Evolutionary conservation across 2,888 invertebrate genomes (phyloP), one percentile per base, ranked within the genome.

Genomic region (Dryocosmus kuriphilus): DNA sequence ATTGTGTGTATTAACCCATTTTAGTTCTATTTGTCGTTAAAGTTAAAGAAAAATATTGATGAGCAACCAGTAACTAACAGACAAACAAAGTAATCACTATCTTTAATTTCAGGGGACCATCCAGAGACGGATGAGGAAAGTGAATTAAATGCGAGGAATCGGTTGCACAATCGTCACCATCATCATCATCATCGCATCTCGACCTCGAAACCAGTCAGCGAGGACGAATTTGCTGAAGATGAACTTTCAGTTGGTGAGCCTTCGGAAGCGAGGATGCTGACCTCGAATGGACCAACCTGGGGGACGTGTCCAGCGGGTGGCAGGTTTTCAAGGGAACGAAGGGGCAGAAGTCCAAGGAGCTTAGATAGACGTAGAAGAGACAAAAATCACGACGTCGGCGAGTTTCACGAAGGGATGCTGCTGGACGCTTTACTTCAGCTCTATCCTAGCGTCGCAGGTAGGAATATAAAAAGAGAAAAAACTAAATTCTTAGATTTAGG

Each of bases 141-240:
- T 79, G 90, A 90, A 80, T 78, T 89, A 78, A 90, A 90, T 79
- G 87, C 88, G 32, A 83, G 87, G 35, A 90, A 89, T 82, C 88
- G 89, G 82, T 82, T 87, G 61, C 86, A 89, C 74, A 86, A 88
- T 84, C 89, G 86, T 62, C 86, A 86, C 61, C 87, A 89, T 82
- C 88, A 87, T 81, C 89, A 86, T 77, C 85, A 79, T 63, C 74
- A 89, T 91, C 79, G 91, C 88, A 78, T 91, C 87, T 85, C 87
- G 75, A 79, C 84, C 30, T 89, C 88, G 77, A 89, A 88, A 35
- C 93, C 93, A 2, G 95, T 94, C 16, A 96, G 96, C 88, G 97
- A 96, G 88, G 97, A 97, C 87, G 96, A 97, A 88, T 96, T 97
- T 88, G 96, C 96, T 73, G 97, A 96, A 92, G 97, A 97, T 89